These are phyloP conservation scores for Lepeophtheirus salmonis DNA, from an alignment of 1,140 invertebrate species.

Conservation along the genomic window DNA sequence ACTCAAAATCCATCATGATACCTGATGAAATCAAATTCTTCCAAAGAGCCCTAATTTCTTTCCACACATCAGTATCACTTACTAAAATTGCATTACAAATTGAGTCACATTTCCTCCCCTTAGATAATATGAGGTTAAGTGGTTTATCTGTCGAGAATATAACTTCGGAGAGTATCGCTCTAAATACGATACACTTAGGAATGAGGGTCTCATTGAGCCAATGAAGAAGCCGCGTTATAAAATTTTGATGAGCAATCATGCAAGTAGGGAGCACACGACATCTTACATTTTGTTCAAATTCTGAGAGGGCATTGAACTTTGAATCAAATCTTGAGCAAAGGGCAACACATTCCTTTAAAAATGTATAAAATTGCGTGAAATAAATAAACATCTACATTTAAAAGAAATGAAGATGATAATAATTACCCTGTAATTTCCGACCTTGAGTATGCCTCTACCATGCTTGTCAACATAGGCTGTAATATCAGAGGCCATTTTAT, in stretches of 20 bases:
- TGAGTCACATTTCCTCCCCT: neutral
- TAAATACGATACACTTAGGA: conserved; percentile 7
- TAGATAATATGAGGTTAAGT: neutral
- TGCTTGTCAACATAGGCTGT: conserved; percentile 3
- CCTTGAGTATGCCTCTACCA: conserved; percentile 2
- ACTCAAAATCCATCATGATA: neutral
- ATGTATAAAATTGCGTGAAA: neutral
- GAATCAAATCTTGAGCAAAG: neutral
- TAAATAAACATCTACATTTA: neutral
- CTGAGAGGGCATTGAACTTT: neutral
- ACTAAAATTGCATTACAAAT: neutral
- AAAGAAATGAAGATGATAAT: no score
- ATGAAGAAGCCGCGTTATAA: conserved; percentile 60
- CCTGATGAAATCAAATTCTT: neutral
- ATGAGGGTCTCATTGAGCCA: conserved; percentile 48
- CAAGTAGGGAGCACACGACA: conserved; percentile 58
- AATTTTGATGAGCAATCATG: conserved; percentile 78
- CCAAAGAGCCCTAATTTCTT: neutral
- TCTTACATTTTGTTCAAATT: neutral
- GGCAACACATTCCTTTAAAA: neutral
- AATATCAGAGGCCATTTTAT: neutral
- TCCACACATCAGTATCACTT: neutral
- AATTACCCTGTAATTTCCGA: conserved; percentile 6
- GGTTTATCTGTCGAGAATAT: neutral
- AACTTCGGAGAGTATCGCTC: conserved; percentile 4